These are phyloP conservation scores for Ochropleura leucogaster DNA, from an alignment of 2,888 invertebrate genomes.

Conservation along the genomic window DNA sequence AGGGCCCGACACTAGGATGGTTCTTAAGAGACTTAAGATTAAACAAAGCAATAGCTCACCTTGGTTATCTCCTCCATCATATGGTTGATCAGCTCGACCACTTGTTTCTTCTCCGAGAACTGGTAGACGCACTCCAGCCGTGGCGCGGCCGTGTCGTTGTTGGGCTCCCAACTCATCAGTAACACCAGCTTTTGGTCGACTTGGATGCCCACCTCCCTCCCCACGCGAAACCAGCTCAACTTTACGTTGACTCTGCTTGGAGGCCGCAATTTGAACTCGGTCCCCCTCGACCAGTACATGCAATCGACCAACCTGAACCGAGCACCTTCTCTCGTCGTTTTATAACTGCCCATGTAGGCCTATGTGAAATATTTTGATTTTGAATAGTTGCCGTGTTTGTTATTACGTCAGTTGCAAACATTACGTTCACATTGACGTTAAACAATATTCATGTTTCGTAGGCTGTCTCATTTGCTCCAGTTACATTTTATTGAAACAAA, in stretches of 20 bases:
- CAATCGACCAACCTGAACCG: no score
- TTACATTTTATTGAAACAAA: constrained; percentile 21
- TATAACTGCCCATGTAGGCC: no score
- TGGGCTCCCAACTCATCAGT: constrained; percentile 6
- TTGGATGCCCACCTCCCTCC: neutral
- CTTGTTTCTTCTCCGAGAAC: constrained; percentile 70
- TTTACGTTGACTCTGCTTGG: constrained; percentile 4
- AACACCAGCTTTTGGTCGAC: neutral
- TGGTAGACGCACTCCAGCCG: constrained; percentile 71
- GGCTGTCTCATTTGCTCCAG: constrained; percentile 13
- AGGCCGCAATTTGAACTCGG: constrained; percentile 48
- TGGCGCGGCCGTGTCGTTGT: constrained; percentile 53
- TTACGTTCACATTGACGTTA: neutral
- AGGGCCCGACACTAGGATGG: no score
- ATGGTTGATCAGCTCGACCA: constrained; percentile 72
- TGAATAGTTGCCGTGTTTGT: neutral
- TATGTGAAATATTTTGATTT: no score
- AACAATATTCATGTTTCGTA: neutral
- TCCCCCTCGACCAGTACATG: constrained; percentile 30
- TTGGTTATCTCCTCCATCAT: constrained; percentile 78
- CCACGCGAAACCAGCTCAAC: constrained; percentile 12
- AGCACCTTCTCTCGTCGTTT: no score
- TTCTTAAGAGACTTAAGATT: neutral
- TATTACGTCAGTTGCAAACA: constrained; percentile 11
- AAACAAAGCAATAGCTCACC: constrained; percentile 56